These are phyloP conservation scores for Acrocephalus scirpaceus DNA, from an alignment of 2,797 vertebrate genomes.

Conservation along the genomic window DNA sequence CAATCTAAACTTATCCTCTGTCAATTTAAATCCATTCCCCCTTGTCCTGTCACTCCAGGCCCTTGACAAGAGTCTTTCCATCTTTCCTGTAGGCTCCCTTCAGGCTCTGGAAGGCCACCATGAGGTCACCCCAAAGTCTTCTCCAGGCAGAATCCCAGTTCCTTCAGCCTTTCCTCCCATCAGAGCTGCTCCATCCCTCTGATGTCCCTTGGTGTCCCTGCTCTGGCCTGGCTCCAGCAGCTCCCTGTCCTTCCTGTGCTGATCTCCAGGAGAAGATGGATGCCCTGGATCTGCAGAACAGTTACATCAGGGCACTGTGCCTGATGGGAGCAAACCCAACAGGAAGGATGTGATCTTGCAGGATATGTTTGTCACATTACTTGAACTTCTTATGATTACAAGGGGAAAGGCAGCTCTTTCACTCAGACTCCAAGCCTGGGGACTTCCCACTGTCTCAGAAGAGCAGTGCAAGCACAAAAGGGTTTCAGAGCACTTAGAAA, in stretches of 20 bases:
- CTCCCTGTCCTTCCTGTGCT: background rate
- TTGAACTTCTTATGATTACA: background rate
- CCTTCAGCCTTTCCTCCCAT: background rate
- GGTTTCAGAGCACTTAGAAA: background rate
- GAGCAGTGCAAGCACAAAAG: background rate
- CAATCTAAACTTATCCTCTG: fast-evolving
- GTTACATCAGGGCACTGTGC: background rate
- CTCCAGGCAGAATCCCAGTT: background rate
- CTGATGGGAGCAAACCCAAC: background rate
- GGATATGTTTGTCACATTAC: background rate
- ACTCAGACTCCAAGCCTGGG: background rate
- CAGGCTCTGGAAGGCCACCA: background rate
- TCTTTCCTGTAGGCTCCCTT: background rate
- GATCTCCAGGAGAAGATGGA: background rate
- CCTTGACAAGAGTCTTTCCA: background rate
- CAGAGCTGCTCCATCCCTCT: background rate
- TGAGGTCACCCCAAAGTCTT: background rate
- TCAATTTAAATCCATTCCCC: fast-evolving
- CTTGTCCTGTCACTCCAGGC: background rate
- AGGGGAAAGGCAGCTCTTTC: background rate
- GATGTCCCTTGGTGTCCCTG: background rate
- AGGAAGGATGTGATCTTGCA: conserved; percentile 16
- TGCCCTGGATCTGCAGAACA: background rate
- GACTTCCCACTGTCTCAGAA: background rate
- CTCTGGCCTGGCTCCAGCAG: background rate